Evolutionary conservation across 2,113 vertebrate genomes (phyloP), one percentile per base, ranked within the genome.

Genomic region (Gobiocypris rarus): DNA sequence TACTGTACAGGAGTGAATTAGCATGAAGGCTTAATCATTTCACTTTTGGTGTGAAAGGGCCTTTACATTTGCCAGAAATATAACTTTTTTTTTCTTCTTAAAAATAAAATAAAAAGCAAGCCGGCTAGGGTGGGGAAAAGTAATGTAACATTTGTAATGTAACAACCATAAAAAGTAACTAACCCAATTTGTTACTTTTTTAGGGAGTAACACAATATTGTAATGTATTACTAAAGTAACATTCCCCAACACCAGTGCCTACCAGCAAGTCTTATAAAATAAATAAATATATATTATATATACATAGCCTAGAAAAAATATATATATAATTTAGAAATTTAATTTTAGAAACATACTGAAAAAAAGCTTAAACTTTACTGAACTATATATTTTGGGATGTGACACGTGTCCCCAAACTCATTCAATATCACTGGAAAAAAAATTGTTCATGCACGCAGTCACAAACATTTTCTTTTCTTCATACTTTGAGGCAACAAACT

Each of bases 401-500:
- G 9, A 34, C 7, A 67, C 17, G 26, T 31, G 13, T 28, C 5
- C 28, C 9, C 43, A 50, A 43, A 45, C n/a, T 73, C n/a, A 45
- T 43, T 50, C 10, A 74, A 74, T 10, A 74, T 28, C 5, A n/a
- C n/a, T n/a, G n/a, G n/a, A n/a, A 11, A 67, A 54, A 54, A 52
- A 75, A 14, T 13, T 3, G 17, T 22, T 24, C 1, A 77, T 69
- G 28, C 26, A 67, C 10, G 41, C 9, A 50, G 71, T 31, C 52
- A 75, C 11, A 38, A 22, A 74, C 26, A 61, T 54, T 10, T 76
- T 56, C 59, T 41, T 41, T 54, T 34, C 0, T 10, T n/a, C 43
- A 71, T 71, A n/a, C 2, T 54, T 9, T 6, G 28, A 28, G 65
- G 48, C 83, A 88, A 77, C 58, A 5, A 82, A 69, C 61, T 79